phyloP scores from a whole-genome alignment of 2,113 vertebrate genomes.

The Alethe castanea region DNA sequence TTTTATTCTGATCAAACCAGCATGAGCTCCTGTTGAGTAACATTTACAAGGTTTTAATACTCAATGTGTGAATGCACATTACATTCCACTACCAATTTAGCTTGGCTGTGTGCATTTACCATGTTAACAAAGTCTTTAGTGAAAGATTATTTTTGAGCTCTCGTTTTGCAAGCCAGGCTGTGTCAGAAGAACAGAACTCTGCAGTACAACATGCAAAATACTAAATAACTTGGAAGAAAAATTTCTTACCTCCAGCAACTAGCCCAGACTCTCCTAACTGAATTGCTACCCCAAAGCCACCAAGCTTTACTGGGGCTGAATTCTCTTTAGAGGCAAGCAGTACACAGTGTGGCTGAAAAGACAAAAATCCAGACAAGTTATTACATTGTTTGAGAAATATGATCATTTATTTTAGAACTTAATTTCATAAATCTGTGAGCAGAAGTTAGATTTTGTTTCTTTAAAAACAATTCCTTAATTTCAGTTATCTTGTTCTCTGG shows the following conservation, averaged over 20 bases:
- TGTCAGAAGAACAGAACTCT: background rate
- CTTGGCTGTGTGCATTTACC: background rate
- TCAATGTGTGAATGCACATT: background rate
- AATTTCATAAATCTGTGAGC: background rate
- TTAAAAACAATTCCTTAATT: background rate
- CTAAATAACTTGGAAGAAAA: background rate
- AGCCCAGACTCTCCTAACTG: slow-evolving; percentile 96
- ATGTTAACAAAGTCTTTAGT: background rate
- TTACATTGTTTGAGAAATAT: background rate
- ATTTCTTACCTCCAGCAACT: slow-evolving; percentile 93
- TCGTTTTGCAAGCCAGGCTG: background rate
- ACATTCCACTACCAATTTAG: background rate
- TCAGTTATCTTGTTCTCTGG: background rate
- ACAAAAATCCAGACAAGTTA: slow-evolving; percentile 32
- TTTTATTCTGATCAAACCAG: background rate
- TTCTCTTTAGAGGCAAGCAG: slow-evolving; percentile 98
- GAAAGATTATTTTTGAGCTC: background rate
- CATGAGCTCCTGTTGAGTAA: background rate
- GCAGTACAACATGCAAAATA: background rate
- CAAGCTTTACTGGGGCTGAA: slow-evolving; percentile 95
- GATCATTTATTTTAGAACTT: background rate
- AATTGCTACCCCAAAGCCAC: slow-evolving; percentile 96
- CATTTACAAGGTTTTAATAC: background rate
- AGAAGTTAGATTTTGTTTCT: background rate
- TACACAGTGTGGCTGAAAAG: slow-evolving; percentile 94